Conservation (phyloP, 2,113 vertebrate genomes). For the Syngnathoides biaculeatus region DNA sequence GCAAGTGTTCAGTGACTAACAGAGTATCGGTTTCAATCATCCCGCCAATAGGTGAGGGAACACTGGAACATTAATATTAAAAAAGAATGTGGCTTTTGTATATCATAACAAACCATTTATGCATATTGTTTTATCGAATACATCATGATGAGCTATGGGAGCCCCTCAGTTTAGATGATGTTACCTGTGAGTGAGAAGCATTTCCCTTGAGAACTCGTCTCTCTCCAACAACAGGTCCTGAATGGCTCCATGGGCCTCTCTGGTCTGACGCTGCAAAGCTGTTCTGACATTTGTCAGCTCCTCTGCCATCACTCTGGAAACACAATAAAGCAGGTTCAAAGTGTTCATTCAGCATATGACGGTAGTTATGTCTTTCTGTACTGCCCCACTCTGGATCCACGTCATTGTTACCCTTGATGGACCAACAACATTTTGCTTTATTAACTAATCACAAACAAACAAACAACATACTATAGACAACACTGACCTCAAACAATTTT, state of each 20-base stretch:
- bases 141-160: background rate
- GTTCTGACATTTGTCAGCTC: slow-evolving; percentile 86
- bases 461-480: too few relatives aligned
- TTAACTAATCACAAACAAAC: too few relatives aligned
- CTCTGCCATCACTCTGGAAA: slow-evolving; percentile 92
- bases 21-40: too few relatives aligned
- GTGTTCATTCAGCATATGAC: background rate
- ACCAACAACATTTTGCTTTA: too few relatives aligned
- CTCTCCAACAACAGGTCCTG: slow-evolving; percentile 90
- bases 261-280: slow-evolving; percentile 83
- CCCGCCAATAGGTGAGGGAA: too few relatives aligned
- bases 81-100: too few relatives aligned
- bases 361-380: background rate
- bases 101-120: background rate
- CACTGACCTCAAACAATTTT: too few relatives aligned
- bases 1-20: too few relatives aligned
- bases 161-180: too few relatives aligned
- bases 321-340: background rate
- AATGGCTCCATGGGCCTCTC: slow-evolving; percentile 89
- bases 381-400: background rate
- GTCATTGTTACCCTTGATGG: too few relatives aligned
- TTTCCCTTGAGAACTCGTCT: slow-evolving; percentile 85
- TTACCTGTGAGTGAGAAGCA: slow-evolving; percentile 88
- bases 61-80: too few relatives aligned
- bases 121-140: background rate